These are phyloP conservation scores for Sus scrofa DNA, from an alignment of 2,113 vertebrate genomes.

Conservation along the genomic window T2T-Sscrofa CM000814.6:108493001-108493500, in stretches of 20 bases:
- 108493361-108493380: neutral
- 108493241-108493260: too few relatives aligned
- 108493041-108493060: neutral
- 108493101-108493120: neutral
- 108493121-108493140: neutral
- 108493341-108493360: neutral
- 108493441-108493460: neutral
- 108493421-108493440: neutral
- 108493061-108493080: neutral
- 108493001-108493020: neutral
- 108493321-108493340: neutral
- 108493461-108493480: neutral
- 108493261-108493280: neutral
- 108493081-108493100: slow-evolving; percentile 10
- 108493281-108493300: neutral
- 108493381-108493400: too few relatives aligned
- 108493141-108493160: too few relatives aligned
- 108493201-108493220: neutral
- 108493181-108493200: neutral
- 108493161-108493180: neutral
- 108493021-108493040: slow-evolving; percentile 3
- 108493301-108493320: neutral
- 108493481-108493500: neutral
- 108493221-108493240: neutral
- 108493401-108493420: slow-evolving; percentile 4